A percentile compares a stretch with the other conserved stretches of the same genome.
Evolutionary conservation across 2,888 invertebrate genomes (phyloP).

Genomic region (Deladenus siricidicola): DNA sequence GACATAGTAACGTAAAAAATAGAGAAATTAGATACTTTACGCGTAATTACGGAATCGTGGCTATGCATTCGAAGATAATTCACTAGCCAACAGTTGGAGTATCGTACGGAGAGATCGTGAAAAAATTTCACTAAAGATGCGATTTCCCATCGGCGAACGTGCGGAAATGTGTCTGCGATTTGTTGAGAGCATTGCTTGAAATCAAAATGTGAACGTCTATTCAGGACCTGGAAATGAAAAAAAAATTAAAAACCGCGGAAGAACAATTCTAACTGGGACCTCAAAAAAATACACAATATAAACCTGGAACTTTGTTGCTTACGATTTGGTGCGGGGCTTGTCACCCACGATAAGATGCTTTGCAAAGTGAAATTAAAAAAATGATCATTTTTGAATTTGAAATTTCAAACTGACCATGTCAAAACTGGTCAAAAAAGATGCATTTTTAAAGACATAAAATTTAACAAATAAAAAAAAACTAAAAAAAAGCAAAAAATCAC

Average conservation of each 20-base stretch:
- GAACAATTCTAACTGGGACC: too few relatives aligned
- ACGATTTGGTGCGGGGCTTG: too few relatives aligned
- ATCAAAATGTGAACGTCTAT: conserved; percentile 20
- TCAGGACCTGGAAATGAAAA: conserved; percentile 7
- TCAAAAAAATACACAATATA: not conserved
- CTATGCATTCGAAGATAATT: conserved; percentile 18
- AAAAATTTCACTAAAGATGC: conserved; percentile 11
- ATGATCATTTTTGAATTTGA: too few relatives aligned
- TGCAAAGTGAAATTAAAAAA: too few relatives aligned
- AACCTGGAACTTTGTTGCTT: too few relatives aligned
- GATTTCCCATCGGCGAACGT: conserved; percentile 17
- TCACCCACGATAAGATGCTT: too few relatives aligned
- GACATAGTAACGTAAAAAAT: too few relatives aligned
- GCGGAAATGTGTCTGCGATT: conserved; percentile 17
- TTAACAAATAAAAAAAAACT: too few relatives aligned
- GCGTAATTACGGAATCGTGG: conserved; percentile 8
- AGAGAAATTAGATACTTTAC: conserved; percentile 6
- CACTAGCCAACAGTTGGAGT: conserved; percentile 15
- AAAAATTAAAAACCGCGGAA: too few relatives aligned
- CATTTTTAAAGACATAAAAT: too few relatives aligned
- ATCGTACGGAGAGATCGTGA: conserved; percentile 9
- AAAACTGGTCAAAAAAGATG: too few relatives aligned
- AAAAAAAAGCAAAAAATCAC: not conserved
- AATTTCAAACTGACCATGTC: too few relatives aligned
- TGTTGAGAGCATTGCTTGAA: conserved; percentile 13